Evolutionary conservation across 2,888 invertebrate genomes (phyloP), one percentile per base, ranked within the genome.

Genomic region (Agonopterix alstromeriana): DNA sequence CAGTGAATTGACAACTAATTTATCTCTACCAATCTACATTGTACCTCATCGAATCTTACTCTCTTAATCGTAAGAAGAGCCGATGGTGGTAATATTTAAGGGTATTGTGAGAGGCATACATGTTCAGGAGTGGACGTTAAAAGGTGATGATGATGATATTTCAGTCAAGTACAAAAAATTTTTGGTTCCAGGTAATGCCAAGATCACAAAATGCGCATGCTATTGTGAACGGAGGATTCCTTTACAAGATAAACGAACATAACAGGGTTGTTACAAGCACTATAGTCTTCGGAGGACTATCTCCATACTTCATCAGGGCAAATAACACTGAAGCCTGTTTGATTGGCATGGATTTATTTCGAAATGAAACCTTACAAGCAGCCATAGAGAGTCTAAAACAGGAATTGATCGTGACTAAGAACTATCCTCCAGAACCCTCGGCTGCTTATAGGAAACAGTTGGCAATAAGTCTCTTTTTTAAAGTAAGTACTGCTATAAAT

Each of bases 121-220:
- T 27, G 5, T 7, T 27, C 27, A 27, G 27, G 27, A 27, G 7
- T 27, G 27, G 27, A 27, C 27, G 27, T 27, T 27, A 7, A 27
- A 5, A 17, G 17, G 17, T 17, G 17, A 17, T 27, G 27, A 5
- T 7, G 0, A 27, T 27, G 27, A 27, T 27, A 27, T 27, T 27
- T 5, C 3, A 3, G 36, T 36, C 10, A 36, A 36, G 36, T 36
- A 36, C 10, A 36, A 10, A 36, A 9, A 36, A n/a, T 42, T n/a
- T n/a, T n/a, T n/a, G n/a, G 8, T 46, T 84, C 49, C 58, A 94
- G 94, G 91, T 95, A 49, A 93, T 93, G 91, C 91, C 93, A 1
- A 82, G 94, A 49, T 90, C 92, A 1, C 93, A 94, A 78, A 94
- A 94, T 63, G 92, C 94, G 0, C 94, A 94, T 58, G 94, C 94